Base-by-base conservation (phyloP, 2,113 vertebrate species). In the Coptodon rendalli region DNA sequence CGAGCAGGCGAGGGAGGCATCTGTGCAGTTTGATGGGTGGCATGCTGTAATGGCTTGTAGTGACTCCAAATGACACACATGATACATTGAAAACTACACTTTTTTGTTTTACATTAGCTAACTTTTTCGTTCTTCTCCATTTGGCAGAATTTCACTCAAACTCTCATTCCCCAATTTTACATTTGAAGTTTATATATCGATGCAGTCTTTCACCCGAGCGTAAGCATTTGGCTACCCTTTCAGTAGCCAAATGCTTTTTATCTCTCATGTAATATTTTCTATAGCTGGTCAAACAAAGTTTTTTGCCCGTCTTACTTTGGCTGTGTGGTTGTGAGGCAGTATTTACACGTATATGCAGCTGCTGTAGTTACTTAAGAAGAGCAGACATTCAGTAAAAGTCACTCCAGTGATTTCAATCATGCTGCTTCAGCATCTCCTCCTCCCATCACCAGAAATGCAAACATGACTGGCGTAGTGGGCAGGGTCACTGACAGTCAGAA, bases 381-480 rank as follows among this genome's bases (percentile, higher is more conserved):
- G 24, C 45, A 78, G 71, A 50, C 71, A 50, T 78, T 31, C 71
- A 50, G 22, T 45, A 61, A 31, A 43, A 82, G 38, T 17, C 50
- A 2, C 50, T 73, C 17, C 66, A 50, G 87, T 85, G 82, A 80
- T 83, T 85, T 85, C 22, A 48, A n/a, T 83, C 83, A 57, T 8
- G 83, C 68, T 82, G 80, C 31, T 85, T 89, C 61, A 22, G 31
- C 87, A 50, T 78, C 59, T 84, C 17, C 31, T 81, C 59, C 71
- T 80, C 89, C 73, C 34, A 78, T 87, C 73, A 83, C 31, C 82
- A 71, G 14, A 53, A 85, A 82, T 9, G 31, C 73, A 93, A 89
- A 91, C 88, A 87, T 54, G 61, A 80, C 57, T 86, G n/a, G 31
- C 80, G 79, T 91, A 61, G 89, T 91, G 90, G 80, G 71, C 66